A percentile compares a stretch with the other conserved stretches of the same genome.
These are phyloP conservation scores for Deladenus siricidicola DNA, from an alignment of 2,888 invertebrate species.

Conservation along the genomic window DNA sequence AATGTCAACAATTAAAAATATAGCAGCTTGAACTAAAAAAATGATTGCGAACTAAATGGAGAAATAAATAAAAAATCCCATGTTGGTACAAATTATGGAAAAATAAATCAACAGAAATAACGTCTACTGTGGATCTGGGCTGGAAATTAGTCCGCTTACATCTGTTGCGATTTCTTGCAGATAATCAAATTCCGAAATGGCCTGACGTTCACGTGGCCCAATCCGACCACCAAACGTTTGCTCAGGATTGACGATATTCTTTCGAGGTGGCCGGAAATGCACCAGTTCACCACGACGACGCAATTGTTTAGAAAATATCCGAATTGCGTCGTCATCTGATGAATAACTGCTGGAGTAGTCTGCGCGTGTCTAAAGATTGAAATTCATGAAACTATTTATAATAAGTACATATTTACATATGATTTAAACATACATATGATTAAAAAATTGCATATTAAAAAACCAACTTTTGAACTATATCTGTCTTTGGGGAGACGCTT, in stretches of 20 bases:
- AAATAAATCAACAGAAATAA: no score
- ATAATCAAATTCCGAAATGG: slow-evolving; percentile 13
- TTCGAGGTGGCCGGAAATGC: slow-evolving; percentile 9
- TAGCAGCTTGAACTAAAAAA: no score
- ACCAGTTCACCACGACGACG: slow-evolving; percentile 10
- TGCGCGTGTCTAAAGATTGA: neutral
- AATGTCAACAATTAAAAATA: no score
- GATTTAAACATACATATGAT: no score
- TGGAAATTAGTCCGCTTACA: slow-evolving; percentile 9
- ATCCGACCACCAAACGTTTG: slow-evolving; percentile 4
- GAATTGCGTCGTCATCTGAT: slow-evolving; percentile 10
- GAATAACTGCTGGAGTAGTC: slow-evolving; percentile 4
- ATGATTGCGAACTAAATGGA: no score
- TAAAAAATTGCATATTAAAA: no score
- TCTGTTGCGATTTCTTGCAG: slow-evolving; percentile 5
- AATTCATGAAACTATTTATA: no score
- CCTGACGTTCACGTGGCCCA: slow-evolving; percentile 9
- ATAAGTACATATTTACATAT: no score
- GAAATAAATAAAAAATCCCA: no score
- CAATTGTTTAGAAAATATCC: slow-evolving; percentile 9
- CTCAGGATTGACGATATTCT: slow-evolving; percentile 1
- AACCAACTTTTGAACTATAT: slow-evolving; percentile 3
- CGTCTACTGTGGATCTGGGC: slow-evolving; percentile 11
- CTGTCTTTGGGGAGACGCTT: no score
- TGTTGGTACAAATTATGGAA: no score